Percentiles rank a stretch among this genome's conserved stretches.
These are phyloP conservation scores for Rafetus swinhoei DNA, from an alignment of 2,113 vertebrate genomes.

Conservation along the genomic window DNA sequence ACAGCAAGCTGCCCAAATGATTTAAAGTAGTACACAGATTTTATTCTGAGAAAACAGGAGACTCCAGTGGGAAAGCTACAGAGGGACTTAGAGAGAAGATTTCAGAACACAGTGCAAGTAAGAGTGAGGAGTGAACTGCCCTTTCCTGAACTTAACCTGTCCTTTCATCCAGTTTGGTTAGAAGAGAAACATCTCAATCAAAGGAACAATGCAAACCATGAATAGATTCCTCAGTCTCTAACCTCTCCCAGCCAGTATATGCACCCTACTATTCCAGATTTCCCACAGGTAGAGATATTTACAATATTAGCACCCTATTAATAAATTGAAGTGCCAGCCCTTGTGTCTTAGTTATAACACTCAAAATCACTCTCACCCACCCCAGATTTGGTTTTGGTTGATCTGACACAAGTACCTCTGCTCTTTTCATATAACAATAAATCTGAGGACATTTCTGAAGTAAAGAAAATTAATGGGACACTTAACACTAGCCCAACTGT, in stretches of 20 bases:
- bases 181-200: not conserved
- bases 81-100: not conserved
- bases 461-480: accelerated
- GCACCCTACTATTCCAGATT: not conserved
- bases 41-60: not conserved
- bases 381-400: not conserved
- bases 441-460: not conserved
- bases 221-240: not conserved
- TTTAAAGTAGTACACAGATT: not conserved
- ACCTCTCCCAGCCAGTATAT: not conserved
- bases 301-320: not conserved
- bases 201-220: not conserved
- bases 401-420: not conserved
- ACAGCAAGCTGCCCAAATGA: not conserved
- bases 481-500: not conserved
- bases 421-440: not conserved
- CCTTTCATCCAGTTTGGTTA: not conserved
- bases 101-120: not conserved
- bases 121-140: not conserved
- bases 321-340: not conserved
- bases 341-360: not conserved
- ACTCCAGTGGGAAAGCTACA: not conserved
- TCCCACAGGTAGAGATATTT: not conserved
- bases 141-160: not conserved
- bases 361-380: not conserved